These are phyloP conservation scores for Tetragnatha montana DNA, from an alignment of 2,888 invertebrate species.

Conservation along the genomic window DNA sequence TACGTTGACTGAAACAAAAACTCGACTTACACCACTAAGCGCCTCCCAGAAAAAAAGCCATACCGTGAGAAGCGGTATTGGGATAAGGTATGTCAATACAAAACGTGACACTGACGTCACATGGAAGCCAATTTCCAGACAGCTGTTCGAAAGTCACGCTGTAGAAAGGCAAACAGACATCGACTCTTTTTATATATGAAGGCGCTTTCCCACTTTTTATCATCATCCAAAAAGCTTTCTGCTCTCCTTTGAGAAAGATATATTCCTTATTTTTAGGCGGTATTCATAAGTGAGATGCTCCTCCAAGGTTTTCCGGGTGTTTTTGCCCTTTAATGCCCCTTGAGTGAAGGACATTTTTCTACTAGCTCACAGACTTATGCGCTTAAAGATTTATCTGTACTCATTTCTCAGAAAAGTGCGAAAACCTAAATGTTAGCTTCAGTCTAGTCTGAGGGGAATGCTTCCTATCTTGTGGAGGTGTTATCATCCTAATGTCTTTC, in stretches of 20 bases:
- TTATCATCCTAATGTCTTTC: too few species aligned
- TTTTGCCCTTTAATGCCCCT: neutral
- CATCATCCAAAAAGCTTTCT: neutral
- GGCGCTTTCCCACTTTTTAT: neutral
- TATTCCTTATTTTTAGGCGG: neutral
- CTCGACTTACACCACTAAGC: neutral
- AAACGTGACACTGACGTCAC: conserved; percentile 35
- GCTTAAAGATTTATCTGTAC: neutral
- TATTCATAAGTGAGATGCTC: neutral
- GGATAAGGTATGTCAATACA: conserved; percentile 29
- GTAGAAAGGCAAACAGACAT: conserved; percentile 27
- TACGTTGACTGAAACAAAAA: neutral
- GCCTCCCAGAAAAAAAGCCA: neutral
- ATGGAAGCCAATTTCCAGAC: conserved; percentile 34
- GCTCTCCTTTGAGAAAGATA: neutral
- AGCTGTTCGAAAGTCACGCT: conserved; percentile 30
- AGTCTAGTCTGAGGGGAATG: neutral
- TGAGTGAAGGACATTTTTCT: neutral
- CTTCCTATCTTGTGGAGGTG: neutral
- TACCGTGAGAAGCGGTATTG: neutral
- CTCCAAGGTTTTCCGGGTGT: neutral
- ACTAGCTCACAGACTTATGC: neutral
- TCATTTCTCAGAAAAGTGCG: neutral
- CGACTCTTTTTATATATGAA: conserved; percentile 6
- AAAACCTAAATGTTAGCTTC: neutral